Evolutionary conservation across 2,113 vertebrate genomes (phyloP), one percentile per base, ranked within the genome.

Genomic region (Ptilonorhynchus violaceus): DNA sequence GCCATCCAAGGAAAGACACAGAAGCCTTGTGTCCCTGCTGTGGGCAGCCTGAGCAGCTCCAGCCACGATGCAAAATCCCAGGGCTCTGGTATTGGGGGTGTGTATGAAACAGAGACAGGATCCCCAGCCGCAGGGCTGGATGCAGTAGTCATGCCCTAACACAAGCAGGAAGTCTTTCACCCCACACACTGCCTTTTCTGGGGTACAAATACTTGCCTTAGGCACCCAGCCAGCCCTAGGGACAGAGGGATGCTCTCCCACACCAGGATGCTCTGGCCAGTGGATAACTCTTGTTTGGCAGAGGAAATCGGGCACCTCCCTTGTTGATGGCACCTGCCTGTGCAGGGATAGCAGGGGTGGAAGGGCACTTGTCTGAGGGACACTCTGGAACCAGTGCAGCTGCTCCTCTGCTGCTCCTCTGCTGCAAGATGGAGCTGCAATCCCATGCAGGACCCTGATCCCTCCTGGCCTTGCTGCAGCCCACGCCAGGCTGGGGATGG

Each of bases 1-100:
- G 39, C 19, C 42, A 37, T 18, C 30, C 33, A n/a, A 72, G 35
- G 23, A 58, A 64, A 33, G 73, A 6, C 35, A 41, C 23, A 10
- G 44, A 37, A 68, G 30, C 53, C 14, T 35, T 6, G 1, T 25
- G 59, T 28, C 22, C 22, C 55, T 6, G 6, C 18, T 13, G 13
- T 13, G 10, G 50, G 33, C 62, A 87, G 42, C 25, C 28, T 47
- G 7, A 44, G 67, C 17, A 68, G 42, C 49, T 63, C 81, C 1
- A 2, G 31, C 6, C 37, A 3, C 0, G 0, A 1, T 17, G 37
- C 21, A 13, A 23, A 72, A 13, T 3, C 33, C 10, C 13, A 47
- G 39, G 27, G 17, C n/a, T 39, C 35, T 39, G 82, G 1, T 14
- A 2, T 11, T 1, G 0, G 24, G n/a, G 25, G 15, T 56, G 15